Conservation (phyloP, 2,797 vertebrate genomes). For the Silurus aristotelis region DNA sequence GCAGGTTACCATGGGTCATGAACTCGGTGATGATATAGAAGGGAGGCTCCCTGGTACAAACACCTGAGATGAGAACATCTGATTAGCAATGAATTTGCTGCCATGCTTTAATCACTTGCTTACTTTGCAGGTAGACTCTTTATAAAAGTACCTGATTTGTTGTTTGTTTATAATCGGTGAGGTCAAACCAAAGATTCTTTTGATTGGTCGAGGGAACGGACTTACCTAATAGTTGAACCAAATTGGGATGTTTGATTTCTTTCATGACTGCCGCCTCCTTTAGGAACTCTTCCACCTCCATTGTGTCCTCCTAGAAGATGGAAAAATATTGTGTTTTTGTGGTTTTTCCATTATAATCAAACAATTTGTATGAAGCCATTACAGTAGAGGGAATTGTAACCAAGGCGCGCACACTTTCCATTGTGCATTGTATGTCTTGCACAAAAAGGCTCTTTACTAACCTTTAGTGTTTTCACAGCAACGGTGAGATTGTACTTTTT, state of each 20-base stretch:
- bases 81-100: background rate
- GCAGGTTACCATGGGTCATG: slow-evolving; percentile 95
- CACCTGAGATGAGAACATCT: slow-evolving; percentile 75
- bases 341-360: background rate
- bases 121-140: background rate
- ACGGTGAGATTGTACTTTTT: slow-evolving; percentile 98
- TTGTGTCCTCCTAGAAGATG: slow-evolving; percentile 90
- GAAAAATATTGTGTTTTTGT: background rate
- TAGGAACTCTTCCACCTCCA: slow-evolving; percentile 98
- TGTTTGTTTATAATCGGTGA: background rate
- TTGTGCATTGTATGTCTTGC: background rate
- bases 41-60: slow-evolving; percentile 94
- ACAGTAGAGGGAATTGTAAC: background rate
- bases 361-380: background rate
- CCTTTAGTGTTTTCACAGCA: slow-evolving; percentile 93
- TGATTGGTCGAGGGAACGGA: slow-evolving; percentile 18
- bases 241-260: slow-evolving; percentile 97
- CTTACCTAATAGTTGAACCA: slow-evolving; percentile 95
- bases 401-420: background rate
- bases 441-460: background rate
- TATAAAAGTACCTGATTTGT: background rate
- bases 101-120: background rate
- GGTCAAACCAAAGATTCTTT: background rate
- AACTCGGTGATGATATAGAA: slow-evolving; percentile 99
- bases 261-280: slow-evolving; percentile 99